These are phyloP conservation scores for Drosophila quadrilineata DNA, from an alignment of 1,140 invertebrate genomes.

Conservation along the genomic window DNA sequence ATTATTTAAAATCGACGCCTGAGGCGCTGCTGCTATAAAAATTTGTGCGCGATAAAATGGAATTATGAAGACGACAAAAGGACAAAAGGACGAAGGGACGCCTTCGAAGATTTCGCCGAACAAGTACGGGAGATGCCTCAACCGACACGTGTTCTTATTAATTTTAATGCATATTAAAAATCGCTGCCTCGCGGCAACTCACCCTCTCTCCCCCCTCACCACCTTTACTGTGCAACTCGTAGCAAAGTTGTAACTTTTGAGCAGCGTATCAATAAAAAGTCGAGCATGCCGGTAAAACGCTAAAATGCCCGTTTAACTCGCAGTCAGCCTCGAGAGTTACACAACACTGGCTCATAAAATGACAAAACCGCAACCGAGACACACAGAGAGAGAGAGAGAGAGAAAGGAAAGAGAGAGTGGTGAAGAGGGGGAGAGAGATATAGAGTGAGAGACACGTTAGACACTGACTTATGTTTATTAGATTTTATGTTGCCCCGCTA, in stretches of 20 bases:
- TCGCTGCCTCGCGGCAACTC: conserved; percentile 38
- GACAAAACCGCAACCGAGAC: conserved; percentile 38
- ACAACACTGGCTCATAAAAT: conserved; percentile 59
- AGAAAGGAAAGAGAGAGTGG: no score
- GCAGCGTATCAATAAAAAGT: conserved; percentile 66
- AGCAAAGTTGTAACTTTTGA: conserved; percentile 32
- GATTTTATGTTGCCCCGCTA: conserved; percentile 60
- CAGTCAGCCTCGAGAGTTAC: no score
- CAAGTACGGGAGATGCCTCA: no score
- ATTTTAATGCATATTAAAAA: conserved; percentile 80
- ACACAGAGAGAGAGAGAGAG: conserved; percentile 7
- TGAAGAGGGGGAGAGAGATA: no score
- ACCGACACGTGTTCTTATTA: conserved; percentile 80
- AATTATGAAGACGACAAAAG: conserved; percentile 59
- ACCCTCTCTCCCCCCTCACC: no score
- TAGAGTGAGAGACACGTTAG: conserved; percentile 14
- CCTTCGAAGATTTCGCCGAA: conserved; percentile 17
- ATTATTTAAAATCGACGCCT: conserved; percentile 73
- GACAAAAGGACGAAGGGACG: conserved; percentile 4
- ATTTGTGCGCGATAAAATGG: conserved; percentile 77
- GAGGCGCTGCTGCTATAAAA: conserved; percentile 64
- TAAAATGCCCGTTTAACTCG: no score
- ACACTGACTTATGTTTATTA: conserved; percentile 70
- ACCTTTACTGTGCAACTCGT: conserved; percentile 12
- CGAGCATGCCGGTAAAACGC: no score